These are phyloP conservation scores for Cepaea hortensis DNA, from an alignment of 2,888 invertebrate species.

Conservation along the genomic window DNA sequence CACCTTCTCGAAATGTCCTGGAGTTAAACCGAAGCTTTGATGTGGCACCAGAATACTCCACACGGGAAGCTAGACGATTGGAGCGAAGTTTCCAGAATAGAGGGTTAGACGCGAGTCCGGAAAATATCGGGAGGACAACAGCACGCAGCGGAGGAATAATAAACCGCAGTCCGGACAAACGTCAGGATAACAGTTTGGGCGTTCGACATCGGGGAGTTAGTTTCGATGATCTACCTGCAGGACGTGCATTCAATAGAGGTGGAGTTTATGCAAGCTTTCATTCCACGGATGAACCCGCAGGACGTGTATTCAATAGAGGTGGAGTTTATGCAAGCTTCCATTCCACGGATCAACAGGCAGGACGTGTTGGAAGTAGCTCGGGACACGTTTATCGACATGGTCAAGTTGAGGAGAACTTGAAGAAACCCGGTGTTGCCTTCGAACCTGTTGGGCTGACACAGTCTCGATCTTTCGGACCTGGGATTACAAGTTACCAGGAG, in stretches of 20 bases:
- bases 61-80: not conserved
- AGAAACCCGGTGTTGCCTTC: not conserved
- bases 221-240: not conserved
- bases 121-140: conserved; percentile 16
- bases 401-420: not conserved
- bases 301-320: not conserved
- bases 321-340: conserved; percentile 6
- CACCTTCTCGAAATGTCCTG: not conserved
- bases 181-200: not conserved
- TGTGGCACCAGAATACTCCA: not conserved
- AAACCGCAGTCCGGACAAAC: conserved; percentile 28
- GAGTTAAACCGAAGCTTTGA: conserved; percentile 31
- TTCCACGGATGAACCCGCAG: not conserved
- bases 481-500: not conserved
- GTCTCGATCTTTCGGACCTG: conserved; percentile 37
- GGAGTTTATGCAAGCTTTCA: conserved; percentile 5
- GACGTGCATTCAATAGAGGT: not conserved
- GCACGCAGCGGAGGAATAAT: conserved; percentile 29
- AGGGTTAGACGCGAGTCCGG: not conserved
- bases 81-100: conserved; percentile 18
- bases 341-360: not conserved
- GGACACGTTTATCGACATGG: too few species aligned
- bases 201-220: not conserved
- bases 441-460: not conserved
- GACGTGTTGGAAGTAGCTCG: not conserved